phyloP scores from a whole-genome alignment of 2,113 vertebrate genomes.

The Hippocampus abdominalis region DNA sequence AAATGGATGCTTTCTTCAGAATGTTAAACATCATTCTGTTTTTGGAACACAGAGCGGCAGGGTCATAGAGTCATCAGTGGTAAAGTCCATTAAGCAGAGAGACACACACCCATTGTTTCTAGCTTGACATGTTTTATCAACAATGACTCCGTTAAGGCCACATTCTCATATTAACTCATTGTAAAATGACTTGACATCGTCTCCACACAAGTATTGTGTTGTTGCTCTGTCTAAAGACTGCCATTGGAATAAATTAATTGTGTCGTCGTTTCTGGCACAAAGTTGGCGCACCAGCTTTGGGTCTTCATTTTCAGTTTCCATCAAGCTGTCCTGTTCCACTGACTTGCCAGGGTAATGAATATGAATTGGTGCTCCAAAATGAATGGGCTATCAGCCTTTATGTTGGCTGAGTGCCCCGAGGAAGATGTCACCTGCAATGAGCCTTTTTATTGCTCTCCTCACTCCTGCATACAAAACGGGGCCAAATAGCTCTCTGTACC shows the following conservation, averaged over 20 bases:
- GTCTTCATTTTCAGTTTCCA: slow-evolving; percentile 33
- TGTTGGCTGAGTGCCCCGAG: slow-evolving; percentile 50
- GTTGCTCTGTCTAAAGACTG: slow-evolving; percentile 1
- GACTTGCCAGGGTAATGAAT: slow-evolving; percentile 51
- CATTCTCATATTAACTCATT: neutral
- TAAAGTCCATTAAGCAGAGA: neutral
- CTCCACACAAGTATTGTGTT: neutral
- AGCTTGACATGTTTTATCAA: neutral
- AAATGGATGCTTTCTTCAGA: neutral
- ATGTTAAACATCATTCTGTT: neutral
- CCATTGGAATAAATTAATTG: slow-evolving; percentile 32
- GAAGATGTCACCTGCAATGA: slow-evolving; percentile 55
- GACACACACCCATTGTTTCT: neutral
- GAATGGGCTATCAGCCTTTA: slow-evolving; percentile 46
- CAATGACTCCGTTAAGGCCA: neutral
- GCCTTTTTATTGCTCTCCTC: slow-evolving; percentile 45
- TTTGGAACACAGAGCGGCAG: neutral
- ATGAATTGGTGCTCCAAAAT: slow-evolving; percentile 49
- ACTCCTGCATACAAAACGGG: slow-evolving; percentile 44
- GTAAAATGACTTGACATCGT: neutral
- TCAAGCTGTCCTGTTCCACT: slow-evolving; percentile 49
- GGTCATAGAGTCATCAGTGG: neutral
- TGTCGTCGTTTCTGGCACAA: slow-evolving; percentile 21
- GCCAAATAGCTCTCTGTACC: slow-evolving; percentile 11
- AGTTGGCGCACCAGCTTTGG: slow-evolving; percentile 28